Base-by-base conservation (phyloP, 1,140 invertebrate genomes). In the Calliphora vicina region DNA sequence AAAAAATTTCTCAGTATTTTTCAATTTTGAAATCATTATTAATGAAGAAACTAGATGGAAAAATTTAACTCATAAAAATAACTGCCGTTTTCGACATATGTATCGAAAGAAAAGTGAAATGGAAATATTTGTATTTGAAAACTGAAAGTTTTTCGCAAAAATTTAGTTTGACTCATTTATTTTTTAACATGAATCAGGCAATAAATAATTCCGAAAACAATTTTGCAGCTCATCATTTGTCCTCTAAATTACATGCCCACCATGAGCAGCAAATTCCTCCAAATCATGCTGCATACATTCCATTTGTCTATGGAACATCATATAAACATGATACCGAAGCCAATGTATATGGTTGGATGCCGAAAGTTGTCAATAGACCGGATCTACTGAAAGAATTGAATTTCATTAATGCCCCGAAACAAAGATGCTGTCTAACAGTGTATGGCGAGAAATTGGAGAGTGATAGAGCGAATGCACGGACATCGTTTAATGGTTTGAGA, bases 391-490 rank as follows among this genome's bases (percentile, higher is more conserved):
- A 45, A 23, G 81, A 87, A 74, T 83, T 89, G 0, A 90, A 90
- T 82, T 86, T 85, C n/a, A 57, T 89, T 8, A 85, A 88, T 29
- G 88, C 88, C 4, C 87, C 87, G 13, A 90, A 90, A 57, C 61
- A 86, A 13, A 86, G 87, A 15, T 88, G 87, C 78, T 84, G 87
- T 0, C 87, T 90, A 85, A 90, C 88, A 2, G 84, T 86, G 29
- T 87, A 90, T 42, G 88, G 86, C 2, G 88, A 90, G 50, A 84
- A 84, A 26, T 73, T 90, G 17, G 85, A 84, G 4, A 87, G 85
- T 8, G 88, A 88, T 12, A 85, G 85, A 20, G 86, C 90, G 10
- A 89, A 88, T 1, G 87, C 88, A 20, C 84, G 88, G 5, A 87
- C 87, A 15, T 80, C 83, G 10, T 90, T 90, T 45, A 88, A 88